Evolutionary conservation across 2,113 vertebrate species (phyloP).

Genomic region (Eurystomus gularis): DNA sequence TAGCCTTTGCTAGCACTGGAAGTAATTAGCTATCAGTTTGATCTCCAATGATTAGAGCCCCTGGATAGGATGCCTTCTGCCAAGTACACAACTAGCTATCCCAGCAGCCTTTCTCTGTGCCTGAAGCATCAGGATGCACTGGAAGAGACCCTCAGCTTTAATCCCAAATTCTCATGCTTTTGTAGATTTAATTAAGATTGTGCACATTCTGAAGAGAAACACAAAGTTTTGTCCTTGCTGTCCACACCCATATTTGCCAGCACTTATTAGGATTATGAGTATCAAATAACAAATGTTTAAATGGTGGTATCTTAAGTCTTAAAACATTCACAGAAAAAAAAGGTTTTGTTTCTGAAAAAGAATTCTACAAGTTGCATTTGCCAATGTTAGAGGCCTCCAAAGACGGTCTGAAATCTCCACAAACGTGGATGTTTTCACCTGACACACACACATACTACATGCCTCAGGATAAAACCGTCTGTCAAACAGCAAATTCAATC

Average conservation of each 20-base stretch:
- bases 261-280: not conserved
- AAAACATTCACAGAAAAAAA: not conserved
- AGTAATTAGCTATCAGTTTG: slow-evolving; percentile 5
- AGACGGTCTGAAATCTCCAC: not conserved
- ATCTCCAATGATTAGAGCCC: not conserved
- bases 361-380: not conserved
- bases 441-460: fast-evolving
- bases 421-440: not conserved
- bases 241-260: not conserved
- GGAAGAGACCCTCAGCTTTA: not conserved
- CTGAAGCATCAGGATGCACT: not conserved
- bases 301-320: not conserved
- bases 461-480: not conserved
- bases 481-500: not conserved
- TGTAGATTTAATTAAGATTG: slow-evolving; percentile 17
- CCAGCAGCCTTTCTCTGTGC: not conserved
- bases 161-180: not conserved
- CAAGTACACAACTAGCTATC: not conserved
- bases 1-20: not conserved
- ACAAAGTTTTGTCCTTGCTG: not conserved
- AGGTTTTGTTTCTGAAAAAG: not conserved
- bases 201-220: not conserved
- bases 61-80: not conserved
- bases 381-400: not conserved
- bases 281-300: not conserved